Evolutionary conservation across 2,888 invertebrate species (phyloP).

Genomic region (Drosophila multiciliata): DNA sequence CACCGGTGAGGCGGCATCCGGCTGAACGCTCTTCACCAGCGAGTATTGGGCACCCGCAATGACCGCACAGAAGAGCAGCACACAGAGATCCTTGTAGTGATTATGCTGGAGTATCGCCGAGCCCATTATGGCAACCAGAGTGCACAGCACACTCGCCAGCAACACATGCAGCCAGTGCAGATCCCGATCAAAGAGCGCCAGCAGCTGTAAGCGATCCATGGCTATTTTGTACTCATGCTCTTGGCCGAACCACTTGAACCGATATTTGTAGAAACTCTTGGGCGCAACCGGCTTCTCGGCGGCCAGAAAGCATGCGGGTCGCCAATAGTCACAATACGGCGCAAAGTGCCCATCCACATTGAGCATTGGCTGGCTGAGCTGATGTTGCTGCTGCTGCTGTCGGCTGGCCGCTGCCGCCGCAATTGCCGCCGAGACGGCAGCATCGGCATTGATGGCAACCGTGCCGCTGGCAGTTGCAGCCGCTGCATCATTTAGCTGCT

Average conservation of each 20-base stretch:
- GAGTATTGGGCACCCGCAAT: constrained; percentile 99
- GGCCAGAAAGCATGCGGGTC: constrained; percentile 82
- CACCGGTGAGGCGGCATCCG: constrained; percentile 99
- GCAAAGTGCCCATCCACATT: constrained; percentile 82
- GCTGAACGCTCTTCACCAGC: constrained; percentile 98
- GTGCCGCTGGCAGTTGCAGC: constrained; percentile 20
- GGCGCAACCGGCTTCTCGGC: constrained; percentile 82
- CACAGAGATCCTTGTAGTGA: constrained; percentile 96
- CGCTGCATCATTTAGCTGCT: constrained; percentile 57
- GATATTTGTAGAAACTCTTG: constrained; percentile 85
- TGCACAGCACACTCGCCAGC: constrained; percentile 92
- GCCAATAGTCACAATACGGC: constrained; percentile 84
- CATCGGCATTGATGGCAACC: constrained; percentile 26
- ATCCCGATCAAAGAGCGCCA: constrained; percentile 97
- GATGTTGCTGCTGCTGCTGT: constrained; percentile 40
- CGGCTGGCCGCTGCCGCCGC: constrained; percentile 33
- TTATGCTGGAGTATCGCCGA: constrained; percentile 92
- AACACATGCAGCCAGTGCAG: constrained; percentile 90
- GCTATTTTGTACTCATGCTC: constrained; percentile 89
- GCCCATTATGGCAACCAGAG: constrained; percentile 93
- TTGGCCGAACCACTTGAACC: constrained; percentile 81
- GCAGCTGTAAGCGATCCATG: constrained; percentile 95
- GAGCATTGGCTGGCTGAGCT: constrained; percentile 73
- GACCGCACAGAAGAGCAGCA: constrained; percentile 98
- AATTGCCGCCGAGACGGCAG: constrained; percentile 21